Evolutionary conservation across 2,797 vertebrate species (phyloP).

Genomic region (Anolis apletophallus): DNA sequence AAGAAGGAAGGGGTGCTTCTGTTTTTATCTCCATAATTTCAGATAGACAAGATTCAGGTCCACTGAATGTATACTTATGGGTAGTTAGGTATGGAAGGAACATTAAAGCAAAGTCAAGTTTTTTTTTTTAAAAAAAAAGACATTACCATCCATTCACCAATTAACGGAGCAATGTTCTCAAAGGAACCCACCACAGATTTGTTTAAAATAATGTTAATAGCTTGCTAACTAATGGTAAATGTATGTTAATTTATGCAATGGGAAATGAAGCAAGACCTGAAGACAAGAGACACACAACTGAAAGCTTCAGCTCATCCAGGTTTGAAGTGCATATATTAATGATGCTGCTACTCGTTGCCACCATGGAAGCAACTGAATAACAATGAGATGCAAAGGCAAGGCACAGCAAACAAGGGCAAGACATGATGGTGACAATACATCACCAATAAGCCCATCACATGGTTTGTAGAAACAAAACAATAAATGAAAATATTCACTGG

Average conservation of each 20-base stretch:
- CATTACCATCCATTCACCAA: slow-evolving; percentile 6
- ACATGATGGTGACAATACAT: background rate
- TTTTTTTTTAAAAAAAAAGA: background rate
- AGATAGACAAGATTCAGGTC: slow-evolving; percentile 14
- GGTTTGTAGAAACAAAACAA: accelerated
- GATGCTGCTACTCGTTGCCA: background rate
- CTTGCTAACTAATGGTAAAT: slow-evolving; percentile 65
- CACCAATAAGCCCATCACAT: accelerated
- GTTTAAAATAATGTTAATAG: slow-evolving; percentile 69
- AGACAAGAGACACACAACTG: slow-evolving; percentile 51
- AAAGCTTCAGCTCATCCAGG: slow-evolving; percentile 36
- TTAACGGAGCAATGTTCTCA: slow-evolving; percentile 58
- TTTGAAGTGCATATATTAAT: slow-evolving; percentile 44
- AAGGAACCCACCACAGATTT: slow-evolving; percentile 52
- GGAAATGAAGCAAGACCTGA: slow-evolving; percentile 58
- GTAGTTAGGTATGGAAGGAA: background rate
- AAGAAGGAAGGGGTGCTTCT: background rate
- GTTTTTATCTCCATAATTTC: slow-evolving; percentile 36
- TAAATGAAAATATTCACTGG: background rate
- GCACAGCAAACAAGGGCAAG: background rate
- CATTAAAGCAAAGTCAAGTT: background rate
- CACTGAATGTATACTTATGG: slow-evolving; percentile 12
- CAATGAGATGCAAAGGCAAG: slow-evolving; percentile 45
- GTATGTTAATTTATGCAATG: slow-evolving; percentile 71
- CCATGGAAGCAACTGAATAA: slow-evolving; percentile 23